Base-by-base conservation (phyloP, 2,113 vertebrate genomes). In the Platycercus adscitus region DNA sequence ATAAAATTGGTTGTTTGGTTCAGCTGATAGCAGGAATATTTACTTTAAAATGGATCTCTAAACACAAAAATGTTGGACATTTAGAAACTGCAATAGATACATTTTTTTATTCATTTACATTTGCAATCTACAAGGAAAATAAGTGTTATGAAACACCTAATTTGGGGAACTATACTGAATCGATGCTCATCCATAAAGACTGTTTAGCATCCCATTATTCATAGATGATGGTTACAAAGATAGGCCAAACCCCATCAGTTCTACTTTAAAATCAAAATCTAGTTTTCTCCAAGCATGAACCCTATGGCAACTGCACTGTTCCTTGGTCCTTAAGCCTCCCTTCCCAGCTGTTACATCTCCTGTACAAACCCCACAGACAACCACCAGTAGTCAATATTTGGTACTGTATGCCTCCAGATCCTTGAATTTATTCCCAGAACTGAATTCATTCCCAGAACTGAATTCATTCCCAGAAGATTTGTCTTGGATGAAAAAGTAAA, bases 361-460 rank as follows among this genome's bases (percentile, higher is more conserved):
- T 49, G 5, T 7, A 33, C 13, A 28, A 14, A 10, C 37, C 49
- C n/a, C 17, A 8, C 1, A 86, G 64, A 52, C 39, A 46, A 70
- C 25, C 31, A 37, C 1, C 47, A 61, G 9, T 24, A 68, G 56
- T 25, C 60, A 18, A 33, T 44, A 78, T 56, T 39, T 49, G 23
- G 24, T 58, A 39, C 75, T 9, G 7, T 20, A 68, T 35, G 5
- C 10, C 49, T 44, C 31, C 20, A 55, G 31, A 66, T 47, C 28
- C 53, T 72, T 84, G 44, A 87, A 56, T 82, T 78, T 88, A 78
- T 84, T 93, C 80, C 80, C 81, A 86, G 53, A 84, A 83, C 28
- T 84, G 44, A 84, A 56, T 85, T 78, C 83, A 78, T 84, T 93
- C 81, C 77, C 81, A 86, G 53, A 84, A 83, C n/a, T 84, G 44